Evolutionary conservation across 2,888 invertebrate species (phyloP).

Genomic region (Acronicta psi): DNA sequence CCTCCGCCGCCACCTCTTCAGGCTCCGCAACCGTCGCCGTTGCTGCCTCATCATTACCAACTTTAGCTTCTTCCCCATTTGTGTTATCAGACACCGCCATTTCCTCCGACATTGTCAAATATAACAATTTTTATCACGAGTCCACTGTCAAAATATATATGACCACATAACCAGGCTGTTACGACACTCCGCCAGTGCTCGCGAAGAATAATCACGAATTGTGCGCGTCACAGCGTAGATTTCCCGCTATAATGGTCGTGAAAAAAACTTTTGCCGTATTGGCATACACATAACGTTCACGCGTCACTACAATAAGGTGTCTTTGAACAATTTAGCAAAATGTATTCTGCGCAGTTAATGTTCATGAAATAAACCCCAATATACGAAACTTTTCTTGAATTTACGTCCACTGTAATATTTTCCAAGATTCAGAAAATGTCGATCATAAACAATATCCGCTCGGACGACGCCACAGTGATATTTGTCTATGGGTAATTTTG

Average conservation of each 20-base stretch:
- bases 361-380: slow-evolving; percentile 42
- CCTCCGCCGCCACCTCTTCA: slow-evolving; percentile 60
- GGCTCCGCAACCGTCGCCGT: slow-evolving; percentile 61
- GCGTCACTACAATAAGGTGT: slow-evolving; percentile 35
- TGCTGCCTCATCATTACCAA: slow-evolving; percentile 68
- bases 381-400: slow-evolving; percentile 60
- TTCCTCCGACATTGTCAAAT: slow-evolving; percentile 87
- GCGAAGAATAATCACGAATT: slow-evolving; percentile 76
- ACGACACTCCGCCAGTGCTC: slow-evolving; percentile 74
- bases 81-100: slow-evolving; percentile 86
- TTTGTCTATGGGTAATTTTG: slow-evolving; percentile 64
- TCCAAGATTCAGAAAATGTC: slow-evolving; percentile 79
- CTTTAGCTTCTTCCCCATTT: slow-evolving; percentile 73
- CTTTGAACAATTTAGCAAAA: slow-evolving; percentile 18
- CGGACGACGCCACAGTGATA: slow-evolving; percentile 78
- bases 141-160: slow-evolving; percentile 77
- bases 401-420: slow-evolving; percentile 70
- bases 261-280: slow-evolving; percentile 68
- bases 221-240: slow-evolving; percentile 85
- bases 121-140: slow-evolving; percentile 73
- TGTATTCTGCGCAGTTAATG: slow-evolving; percentile 20
- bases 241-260: slow-evolving; percentile 84
- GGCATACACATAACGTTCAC: slow-evolving; percentile 61
- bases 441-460: slow-evolving; percentile 84
- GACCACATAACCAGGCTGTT: slow-evolving; percentile 81